Base-by-base conservation (phyloP, 1,140 invertebrate genomes). In the Bactericera cockerelli region DNA sequence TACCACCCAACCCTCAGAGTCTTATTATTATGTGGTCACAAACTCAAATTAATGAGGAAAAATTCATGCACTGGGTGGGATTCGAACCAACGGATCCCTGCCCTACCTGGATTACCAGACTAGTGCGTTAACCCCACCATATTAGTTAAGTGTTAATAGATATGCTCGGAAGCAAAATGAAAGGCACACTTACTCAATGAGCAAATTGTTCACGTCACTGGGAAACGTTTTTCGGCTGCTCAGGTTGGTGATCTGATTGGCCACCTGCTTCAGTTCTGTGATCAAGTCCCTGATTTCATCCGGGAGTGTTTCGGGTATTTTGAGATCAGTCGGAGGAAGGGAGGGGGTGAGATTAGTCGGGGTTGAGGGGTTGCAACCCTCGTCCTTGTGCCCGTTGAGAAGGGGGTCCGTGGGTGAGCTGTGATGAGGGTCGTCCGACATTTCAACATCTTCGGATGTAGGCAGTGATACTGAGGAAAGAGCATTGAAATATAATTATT, bases 211-310 rank as follows among this genome's bases (percentile, higher is more conserved):
- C 28, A 77, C 71, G 57, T 71, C 67, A 55, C 62, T 62, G 36
- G 71, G 73, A 59, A 77, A 78, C 64, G 77, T 77, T 65, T 76
- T 76, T 31, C 71, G 71, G 63, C 76, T 78, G 54, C 74, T 31
- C n/a, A 31, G 36, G 36, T 74, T 65, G 72, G 70, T 55, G 68
- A 70, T 22, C 67, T 66, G 57, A 64, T 67, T 57, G 16, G 75
- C 74, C 61, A 67, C 69, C 65, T 71, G 63, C 65, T 76, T 77
- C 25, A 77, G 63, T 55, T 67, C 64, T 16, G 66, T 66, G 49
- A 77, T 68, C 1, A 68, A 65, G 28, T 66, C 62, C 16, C 67
- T 61, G 24, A 76, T 64, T 10, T 70, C 67, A 57, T 66, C 56
- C 14, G 74, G 67, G 21, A 76, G 61, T 38, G 68, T 69, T 1